Base-by-base conservation (phyloP, 2,888 invertebrate species). In the Axea sp. region DNA sequence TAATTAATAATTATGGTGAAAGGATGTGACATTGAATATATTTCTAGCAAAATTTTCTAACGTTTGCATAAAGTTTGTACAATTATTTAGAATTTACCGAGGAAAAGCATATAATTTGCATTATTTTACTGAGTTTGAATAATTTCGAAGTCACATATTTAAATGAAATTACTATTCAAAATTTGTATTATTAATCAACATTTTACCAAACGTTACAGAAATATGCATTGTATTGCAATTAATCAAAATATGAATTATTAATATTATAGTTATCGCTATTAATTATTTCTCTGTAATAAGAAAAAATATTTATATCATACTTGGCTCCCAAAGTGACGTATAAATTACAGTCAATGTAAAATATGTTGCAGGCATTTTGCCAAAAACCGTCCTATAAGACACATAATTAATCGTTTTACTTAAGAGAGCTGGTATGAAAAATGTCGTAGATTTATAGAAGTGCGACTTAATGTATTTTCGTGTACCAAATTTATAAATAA, bases 311-410 rank as follows among this genome's bases (percentile, higher is more conserved):
- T 57, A 57, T 64, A 57, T 35, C 35, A 71, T 62, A 71, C 49
- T 71, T 71, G 62, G 71, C 71, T 64, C 55, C 9, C 26, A 35
- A 22, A 57, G 43, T 64, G 71, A 71, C 64, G 30, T 71, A 71
- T 71, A 71, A 71, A 64, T 71, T 71, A 49, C 71, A 47, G 62
- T 57, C 47, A 57, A 62, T 71, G 71, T 71, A 71, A 71, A 71
- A 71, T 71, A 71, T 71, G 62, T 64, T 64, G 31, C 49, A 17
- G 71, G 71, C 62, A 19, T 62, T 47, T 62, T 71, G 71, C 71
- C 71, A 62, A 71, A 62, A 62, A 55, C 62, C 19, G 19, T 64
- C 41, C 49, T 71, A 71, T 62, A 71, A 62, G 62, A 71, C 71
- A 64, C 47, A 71, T 57, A 71, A 71, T 71, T 71, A 71, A 71